Base-by-base conservation (phyloP, 2,113 vertebrate genomes). In the Scytalopus superciliaris region DNA sequence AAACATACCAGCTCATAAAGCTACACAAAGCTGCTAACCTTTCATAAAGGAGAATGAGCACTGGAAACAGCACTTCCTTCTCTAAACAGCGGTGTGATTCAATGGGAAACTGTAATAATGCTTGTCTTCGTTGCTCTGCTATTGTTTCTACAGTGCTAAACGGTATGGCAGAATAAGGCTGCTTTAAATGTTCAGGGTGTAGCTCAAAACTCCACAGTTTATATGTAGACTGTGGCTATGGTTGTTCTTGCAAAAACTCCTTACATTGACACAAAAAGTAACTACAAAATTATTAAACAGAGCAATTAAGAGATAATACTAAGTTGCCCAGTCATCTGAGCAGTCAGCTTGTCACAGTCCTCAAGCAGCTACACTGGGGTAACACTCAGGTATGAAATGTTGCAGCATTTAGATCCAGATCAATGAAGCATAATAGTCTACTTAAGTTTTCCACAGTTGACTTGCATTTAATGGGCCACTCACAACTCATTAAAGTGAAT, bases 61-160 rank as follows among this genome's bases (percentile, higher is more conserved):
- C n/a, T 90, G 73, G 70, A 82, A 88, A 84, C 68, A 85, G 45
- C 53, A 84, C 35, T 93, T 92, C 83, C 91, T 95, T 95, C 56
- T 95, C 57, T 60, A 89, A 95, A 92, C 50, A 72, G 62, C 4
- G 0, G 40, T 55, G 52, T 69, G 75, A 75, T 89, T 93, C 91
- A 84, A 62, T 77, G 90, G 69, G 74, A 94, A 86, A 89, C n/a
- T 80, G 57, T 63, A 95, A 86, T 78, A 88, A 74, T 57, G 53
- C 53, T 73, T 6, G 4, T 50, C 57, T 94, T 82, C 75, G 60
- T 55, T 75, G 75, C 40, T 83, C 39, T 2, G 6, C 76, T 92
- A 8, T 69, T 95, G 75, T 69, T 91, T 73, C 68, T 33, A 40
- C 31, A 0, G 0, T 35, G 59, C 30, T 92, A 78, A 69, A 80